Conservation (phyloP, 2,113 vertebrate genomes). For the Malurus melanocephalus region DNA sequence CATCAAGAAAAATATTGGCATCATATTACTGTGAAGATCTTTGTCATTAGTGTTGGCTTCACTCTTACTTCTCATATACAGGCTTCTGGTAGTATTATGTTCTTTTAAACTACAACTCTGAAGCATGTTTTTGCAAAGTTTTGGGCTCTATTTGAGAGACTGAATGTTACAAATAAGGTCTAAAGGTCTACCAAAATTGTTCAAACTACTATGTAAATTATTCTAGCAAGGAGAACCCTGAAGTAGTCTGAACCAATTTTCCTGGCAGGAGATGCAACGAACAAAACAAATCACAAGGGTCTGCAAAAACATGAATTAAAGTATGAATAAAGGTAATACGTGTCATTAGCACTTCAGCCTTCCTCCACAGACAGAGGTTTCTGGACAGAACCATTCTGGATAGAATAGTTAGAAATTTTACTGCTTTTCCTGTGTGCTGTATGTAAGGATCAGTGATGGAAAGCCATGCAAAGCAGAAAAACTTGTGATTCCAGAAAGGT, state of each 20-base stretch:
- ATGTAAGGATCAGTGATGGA: background rate
- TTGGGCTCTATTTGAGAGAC: background rate
- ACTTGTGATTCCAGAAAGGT: background rate
- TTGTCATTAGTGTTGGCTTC: background rate
- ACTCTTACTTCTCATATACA: background rate
- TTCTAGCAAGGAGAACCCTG: background rate
- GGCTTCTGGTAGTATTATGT: background rate
- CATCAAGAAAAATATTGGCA: slow-evolving; percentile 37
- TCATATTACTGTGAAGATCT: background rate
- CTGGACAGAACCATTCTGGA: background rate
- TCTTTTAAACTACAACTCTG: background rate
- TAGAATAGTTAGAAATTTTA: background rate
- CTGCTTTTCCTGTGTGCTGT: background rate
- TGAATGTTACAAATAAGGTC: background rate
- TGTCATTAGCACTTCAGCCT: background rate
- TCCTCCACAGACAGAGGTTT: background rate
- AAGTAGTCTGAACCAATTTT: background rate
- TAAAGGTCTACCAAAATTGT: background rate
- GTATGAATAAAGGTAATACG: background rate
- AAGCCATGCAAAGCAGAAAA: background rate
- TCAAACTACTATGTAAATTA: background rate
- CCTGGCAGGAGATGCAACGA: background rate
- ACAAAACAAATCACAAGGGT: background rate
- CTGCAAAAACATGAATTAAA: background rate
- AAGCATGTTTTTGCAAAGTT: background rate